Evolutionary conservation across 2,113 vertebrate genomes (phyloP).

Genomic region (Oxyruncus cristatus): DNA sequence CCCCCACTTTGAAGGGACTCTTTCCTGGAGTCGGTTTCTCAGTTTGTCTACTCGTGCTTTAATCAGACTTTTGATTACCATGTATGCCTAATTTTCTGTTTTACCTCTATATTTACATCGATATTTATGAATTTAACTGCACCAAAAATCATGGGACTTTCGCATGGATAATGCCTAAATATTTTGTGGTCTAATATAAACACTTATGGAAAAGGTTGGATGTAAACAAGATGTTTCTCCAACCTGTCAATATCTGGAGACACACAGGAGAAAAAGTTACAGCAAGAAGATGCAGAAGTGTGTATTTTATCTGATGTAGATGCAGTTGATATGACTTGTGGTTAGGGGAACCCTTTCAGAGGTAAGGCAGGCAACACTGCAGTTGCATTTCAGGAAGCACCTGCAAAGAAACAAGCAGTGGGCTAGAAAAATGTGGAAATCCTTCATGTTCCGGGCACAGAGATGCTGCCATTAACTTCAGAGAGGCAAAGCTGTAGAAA

Average conservation of each 20-base stretch:
- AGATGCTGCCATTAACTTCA: not conserved
- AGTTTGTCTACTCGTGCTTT: not conserved
- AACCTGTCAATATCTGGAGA: not conserved
- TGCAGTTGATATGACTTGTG: not conserved
- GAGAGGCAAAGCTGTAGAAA: not conserved
- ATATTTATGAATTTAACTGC: not conserved
- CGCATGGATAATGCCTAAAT: not conserved
- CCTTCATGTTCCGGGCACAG: not conserved
- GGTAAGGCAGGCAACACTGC: not conserved
- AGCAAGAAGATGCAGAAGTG: not conserved
- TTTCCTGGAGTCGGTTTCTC: not conserved
- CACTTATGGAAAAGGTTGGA: not conserved
- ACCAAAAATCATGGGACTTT: not conserved
- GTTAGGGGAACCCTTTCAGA: not conserved
- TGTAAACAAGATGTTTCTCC: not conserved
- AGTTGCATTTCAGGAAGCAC: not conserved
- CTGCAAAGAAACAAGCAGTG: not conserved
- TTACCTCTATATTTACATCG: not conserved
- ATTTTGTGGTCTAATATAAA: not conserved
- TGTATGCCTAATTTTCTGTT: not conserved
- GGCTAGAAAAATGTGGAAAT: not conserved
- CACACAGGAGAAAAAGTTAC: not conserved
- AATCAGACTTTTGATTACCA: not conserved
- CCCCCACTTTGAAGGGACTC: not conserved
- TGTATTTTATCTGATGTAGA: not conserved